Percentiles rank a stretch among this genome's conserved stretches.
Evolutionary conservation across 1,140 invertebrate species (phyloP).

Genomic region (Bombus impatiens): DNA sequence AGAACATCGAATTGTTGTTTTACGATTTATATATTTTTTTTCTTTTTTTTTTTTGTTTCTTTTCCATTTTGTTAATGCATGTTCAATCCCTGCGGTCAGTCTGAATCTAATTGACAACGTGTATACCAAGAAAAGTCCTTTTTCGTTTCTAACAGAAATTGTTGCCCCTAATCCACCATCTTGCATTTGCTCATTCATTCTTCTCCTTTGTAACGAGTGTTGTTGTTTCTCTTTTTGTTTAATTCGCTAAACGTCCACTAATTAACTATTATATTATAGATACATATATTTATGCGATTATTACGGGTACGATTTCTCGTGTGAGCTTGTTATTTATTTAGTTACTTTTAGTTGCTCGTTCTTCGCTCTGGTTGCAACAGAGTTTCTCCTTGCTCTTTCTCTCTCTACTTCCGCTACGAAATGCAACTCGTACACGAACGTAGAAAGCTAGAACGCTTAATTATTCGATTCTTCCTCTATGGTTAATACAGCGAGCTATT

Average conservation of each 20-base stretch:
- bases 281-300: conserved; percentile 32
- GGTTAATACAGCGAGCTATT: conserved; percentile 14
- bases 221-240: conserved; percentile 41
- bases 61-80: conserved; percentile 67
- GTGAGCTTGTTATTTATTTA: conserved; percentile 11
- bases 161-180: neutral
- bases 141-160: conserved; percentile 55
- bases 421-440: conserved; percentile 32
- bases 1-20: conserved; percentile 68
- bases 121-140: conserved; percentile 74
- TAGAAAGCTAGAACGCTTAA: conserved; percentile 28
- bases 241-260: conserved; percentile 50
- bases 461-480: neutral
- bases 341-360: neutral
- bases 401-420: conserved; percentile 20
- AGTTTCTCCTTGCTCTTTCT: conserved; percentile 1
- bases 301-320: conserved; percentile 32
- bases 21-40: neutral
- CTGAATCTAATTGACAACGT: conserved; percentile 83
- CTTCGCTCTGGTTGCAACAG: neutral
- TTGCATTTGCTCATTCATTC: conserved; percentile 23
- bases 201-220: conserved; percentile 1
- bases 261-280: conserved; percentile 44
- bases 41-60: neutral
- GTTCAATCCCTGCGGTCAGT: conserved; percentile 82